Conservation (phyloP, 2,888 invertebrate species). For the Ennomos erosarius region DNA sequence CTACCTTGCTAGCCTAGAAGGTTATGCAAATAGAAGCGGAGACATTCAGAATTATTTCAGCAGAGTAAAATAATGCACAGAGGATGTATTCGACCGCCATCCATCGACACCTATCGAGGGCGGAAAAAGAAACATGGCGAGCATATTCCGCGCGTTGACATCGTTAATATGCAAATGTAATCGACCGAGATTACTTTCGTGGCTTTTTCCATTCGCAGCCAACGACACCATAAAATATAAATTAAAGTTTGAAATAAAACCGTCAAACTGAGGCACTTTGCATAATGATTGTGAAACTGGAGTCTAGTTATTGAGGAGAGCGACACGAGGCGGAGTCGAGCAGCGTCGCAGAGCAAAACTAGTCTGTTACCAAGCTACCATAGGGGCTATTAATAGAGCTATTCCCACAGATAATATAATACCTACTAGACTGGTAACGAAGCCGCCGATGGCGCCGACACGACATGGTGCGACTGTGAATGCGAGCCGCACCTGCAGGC, state of each 20-base stretch:
- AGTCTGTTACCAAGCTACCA: constrained; percentile 14
- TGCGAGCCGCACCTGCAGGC: too few species aligned
- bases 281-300: constrained; percentile 36
- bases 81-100: too few species aligned
- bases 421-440: too few species aligned
- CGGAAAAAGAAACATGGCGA: constrained; percentile 25
- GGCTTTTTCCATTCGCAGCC: constrained; percentile 37
- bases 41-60: too few species aligned
- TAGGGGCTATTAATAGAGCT: constrained; percentile 31
- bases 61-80: too few species aligned
- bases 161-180: constrained; percentile 37
- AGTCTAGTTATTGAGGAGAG: not conserved
- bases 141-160: constrained; percentile 9
- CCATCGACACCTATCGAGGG: not conserved
- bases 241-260: constrained; percentile 36
- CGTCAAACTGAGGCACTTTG: constrained; percentile 30
- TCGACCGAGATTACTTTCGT: constrained; percentile 35
- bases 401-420: too few species aligned
- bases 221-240: constrained; percentile 34
- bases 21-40: too few species aligned
- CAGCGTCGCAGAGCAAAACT: not conserved
- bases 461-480: not conserved
- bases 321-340: constrained; percentile 1
- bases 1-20: too few species aligned
- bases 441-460: not conserved